These are phyloP conservation scores for Ophioninae sp. DNA, from an alignment of 2,888 invertebrate species.

Conservation along the genomic window DNA sequence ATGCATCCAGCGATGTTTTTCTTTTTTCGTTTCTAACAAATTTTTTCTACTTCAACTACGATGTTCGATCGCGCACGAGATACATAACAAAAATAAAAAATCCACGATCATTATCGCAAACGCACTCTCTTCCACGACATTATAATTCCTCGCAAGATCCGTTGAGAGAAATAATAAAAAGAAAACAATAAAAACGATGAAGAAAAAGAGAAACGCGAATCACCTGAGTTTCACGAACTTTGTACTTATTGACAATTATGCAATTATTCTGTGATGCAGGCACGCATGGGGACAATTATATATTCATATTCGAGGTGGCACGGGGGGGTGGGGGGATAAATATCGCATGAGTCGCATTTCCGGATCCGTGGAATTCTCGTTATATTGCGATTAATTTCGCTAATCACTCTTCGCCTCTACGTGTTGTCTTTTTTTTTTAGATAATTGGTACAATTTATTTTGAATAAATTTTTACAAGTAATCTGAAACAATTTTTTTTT, in stretches of 20 bases:
- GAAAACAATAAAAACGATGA: not conserved
- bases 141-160: not conserved
- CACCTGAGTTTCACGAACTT: constrained; percentile 7
- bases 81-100: not conserved
- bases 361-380: constrained; percentile 28
- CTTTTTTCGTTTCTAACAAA: not conserved
- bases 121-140: constrained; percentile 2
- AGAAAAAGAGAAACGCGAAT: not conserved
- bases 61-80: constrained; percentile 16
- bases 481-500: not conserved
- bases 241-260: constrained; percentile 18
- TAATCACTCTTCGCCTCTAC: not conserved
- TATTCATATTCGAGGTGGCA: not conserved
- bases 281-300: not conserved
- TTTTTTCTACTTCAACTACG: not conserved
- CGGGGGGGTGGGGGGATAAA: constrained; percentile 4
- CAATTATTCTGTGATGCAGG: constrained; percentile 1
- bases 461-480: not conserved
- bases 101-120: constrained; percentile 7
- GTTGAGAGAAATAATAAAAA: not conserved
- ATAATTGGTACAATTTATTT: not conserved
- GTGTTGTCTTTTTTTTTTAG: not conserved
- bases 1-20: not conserved
- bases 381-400: not conserved
- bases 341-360: constrained; percentile 26